Conservation (phyloP, 2,797 vertebrate genomes). For the Pelodytes ibericus region DNA sequence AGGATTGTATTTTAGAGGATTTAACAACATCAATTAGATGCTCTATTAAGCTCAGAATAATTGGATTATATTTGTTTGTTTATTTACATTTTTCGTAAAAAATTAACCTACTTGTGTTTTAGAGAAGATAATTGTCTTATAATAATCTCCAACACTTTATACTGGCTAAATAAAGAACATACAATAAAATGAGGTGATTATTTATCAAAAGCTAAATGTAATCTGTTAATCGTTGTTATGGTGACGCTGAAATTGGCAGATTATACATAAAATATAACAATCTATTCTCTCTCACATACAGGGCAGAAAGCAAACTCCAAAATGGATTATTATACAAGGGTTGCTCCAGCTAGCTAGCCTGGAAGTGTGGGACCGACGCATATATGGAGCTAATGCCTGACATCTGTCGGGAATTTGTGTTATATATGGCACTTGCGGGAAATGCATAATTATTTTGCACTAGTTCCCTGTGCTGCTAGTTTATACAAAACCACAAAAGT, state of each 20-base stretch:
- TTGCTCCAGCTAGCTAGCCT: no score
- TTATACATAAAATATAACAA: no score
- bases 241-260: background rate
- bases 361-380: no score
- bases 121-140: background rate
- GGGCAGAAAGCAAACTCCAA: no score
- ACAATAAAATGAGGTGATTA: background rate
- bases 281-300: no score
- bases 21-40: background rate
- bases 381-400: no score
- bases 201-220: background rate
- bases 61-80: background rate
- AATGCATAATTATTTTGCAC: no score
- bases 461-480: no score
- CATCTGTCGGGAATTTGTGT: no score
- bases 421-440: no score
- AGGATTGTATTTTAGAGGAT: background rate
- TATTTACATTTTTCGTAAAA: background rate
- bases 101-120: background rate
- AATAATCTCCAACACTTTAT: background rate
- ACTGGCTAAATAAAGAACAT: background rate
- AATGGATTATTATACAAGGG: no score
- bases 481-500: no score
- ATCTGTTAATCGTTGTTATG: background rate
- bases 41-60: background rate